A percentile compares a stretch with the other conserved stretches of the same genome.
Conservation (phyloP, 2,113 vertebrate species). For the Ceyx cyanopectus region DNA sequence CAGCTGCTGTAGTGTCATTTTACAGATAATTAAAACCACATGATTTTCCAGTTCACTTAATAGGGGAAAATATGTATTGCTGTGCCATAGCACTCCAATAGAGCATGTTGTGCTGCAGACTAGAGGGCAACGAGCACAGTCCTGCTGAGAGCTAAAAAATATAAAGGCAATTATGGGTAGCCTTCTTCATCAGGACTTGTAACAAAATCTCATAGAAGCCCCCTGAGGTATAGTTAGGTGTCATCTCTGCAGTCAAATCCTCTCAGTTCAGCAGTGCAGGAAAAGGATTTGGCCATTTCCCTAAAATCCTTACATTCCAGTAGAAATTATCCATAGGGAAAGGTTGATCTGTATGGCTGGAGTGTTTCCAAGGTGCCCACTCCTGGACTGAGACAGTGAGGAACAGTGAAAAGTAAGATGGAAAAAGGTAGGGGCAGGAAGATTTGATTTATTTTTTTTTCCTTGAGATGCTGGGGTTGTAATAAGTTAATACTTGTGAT, state of each 20-base stretch:
- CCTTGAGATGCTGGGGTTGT: neutral
- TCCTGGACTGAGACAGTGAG: neutral
- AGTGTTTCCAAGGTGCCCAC: neutral
- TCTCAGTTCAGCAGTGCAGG: neutral
- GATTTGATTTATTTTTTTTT: neutral
- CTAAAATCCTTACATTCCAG: neutral
- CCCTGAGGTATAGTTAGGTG: neutral
- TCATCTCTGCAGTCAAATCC: neutral
- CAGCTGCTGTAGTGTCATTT: slow-evolving; percentile 24
- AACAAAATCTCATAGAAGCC: neutral
- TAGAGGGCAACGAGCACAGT: neutral
- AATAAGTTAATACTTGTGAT: neutral
- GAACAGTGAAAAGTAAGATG: neutral
- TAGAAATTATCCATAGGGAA: neutral
- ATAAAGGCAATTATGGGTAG: neutral
- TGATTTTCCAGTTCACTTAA: slow-evolving; percentile 37
- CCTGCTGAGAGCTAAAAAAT: neutral
- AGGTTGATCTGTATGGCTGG: neutral
- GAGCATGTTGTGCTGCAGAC: neutral
- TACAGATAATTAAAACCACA: slow-evolving; percentile 31
- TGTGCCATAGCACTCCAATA: neutral
- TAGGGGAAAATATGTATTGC: slow-evolving; percentile 2
- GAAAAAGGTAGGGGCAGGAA: neutral
- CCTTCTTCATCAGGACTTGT: neutral
- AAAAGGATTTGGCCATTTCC: neutral